These are phyloP conservation scores for Ictidomys tridecemlineatus DNA, from an alignment of 2,113 vertebrate species.

Conservation along the genomic window DNA sequence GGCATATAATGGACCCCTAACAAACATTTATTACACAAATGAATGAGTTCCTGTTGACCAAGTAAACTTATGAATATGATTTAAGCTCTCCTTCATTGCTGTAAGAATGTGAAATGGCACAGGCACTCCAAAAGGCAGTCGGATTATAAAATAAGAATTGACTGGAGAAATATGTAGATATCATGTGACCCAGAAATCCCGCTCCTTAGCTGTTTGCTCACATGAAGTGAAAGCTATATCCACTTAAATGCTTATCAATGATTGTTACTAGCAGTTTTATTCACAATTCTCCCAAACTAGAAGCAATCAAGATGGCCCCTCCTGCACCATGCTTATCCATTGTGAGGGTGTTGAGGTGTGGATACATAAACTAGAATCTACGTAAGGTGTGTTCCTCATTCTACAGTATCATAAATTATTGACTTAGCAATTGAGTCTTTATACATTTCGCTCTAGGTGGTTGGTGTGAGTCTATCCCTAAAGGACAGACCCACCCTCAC, in stretches of 20 bases:
- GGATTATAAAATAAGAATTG: background rate
- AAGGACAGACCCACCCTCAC: background rate
- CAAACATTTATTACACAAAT: constrained; percentile 26
- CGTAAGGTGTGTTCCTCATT: background rate
- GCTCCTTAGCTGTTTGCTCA: background rate
- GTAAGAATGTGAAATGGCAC: background rate
- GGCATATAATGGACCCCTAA: constrained; percentile 15
- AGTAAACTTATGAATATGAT: background rate
- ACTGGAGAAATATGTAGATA: background rate
- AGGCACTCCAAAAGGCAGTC: background rate
- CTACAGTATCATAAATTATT: background rate
- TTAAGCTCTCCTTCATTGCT: background rate
- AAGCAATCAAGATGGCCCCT: background rate
- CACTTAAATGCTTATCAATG: background rate
- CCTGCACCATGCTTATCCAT: background rate
- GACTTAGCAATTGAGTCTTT: background rate
- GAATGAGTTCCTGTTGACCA: background rate
- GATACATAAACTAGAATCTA: background rate
- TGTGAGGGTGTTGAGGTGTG: background rate
- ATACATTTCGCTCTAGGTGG: background rate
- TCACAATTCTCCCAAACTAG: background rate
- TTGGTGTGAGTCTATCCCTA: background rate
- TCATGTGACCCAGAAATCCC: background rate
- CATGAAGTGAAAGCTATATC: background rate
- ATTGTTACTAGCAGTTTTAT: background rate